Conservation (phyloP, 2,888 invertebrate genomes). For the Plusia festucae region DNA sequence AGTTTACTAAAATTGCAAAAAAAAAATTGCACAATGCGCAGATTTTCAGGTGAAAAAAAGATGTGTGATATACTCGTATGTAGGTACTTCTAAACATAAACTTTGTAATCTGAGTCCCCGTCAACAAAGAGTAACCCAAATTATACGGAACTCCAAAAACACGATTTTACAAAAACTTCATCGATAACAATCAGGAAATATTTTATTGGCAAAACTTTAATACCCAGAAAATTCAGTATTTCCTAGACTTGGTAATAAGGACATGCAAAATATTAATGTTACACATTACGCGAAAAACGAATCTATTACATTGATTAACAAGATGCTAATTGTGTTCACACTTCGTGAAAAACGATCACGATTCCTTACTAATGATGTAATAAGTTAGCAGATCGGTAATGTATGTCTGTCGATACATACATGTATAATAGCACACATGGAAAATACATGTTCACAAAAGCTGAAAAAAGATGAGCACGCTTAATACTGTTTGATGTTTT, state of each 20-base stretch:
- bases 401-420: neutral
- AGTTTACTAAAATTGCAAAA: too few relatives aligned
- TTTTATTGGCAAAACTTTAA: neutral
- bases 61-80: too few relatives aligned
- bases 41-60: too few relatives aligned
- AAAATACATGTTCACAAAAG: neutral
- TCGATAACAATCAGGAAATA: neutral
- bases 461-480: neutral
- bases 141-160: neutral
- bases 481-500: neutral
- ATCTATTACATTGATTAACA: neutral
- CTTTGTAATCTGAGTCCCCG: too few relatives aligned
- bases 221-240: conserved; percentile 5
- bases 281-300: conserved; percentile 16
- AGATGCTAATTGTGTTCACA: conserved; percentile 22
- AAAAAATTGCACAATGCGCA: too few relatives aligned
- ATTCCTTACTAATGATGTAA: conserved; percentile 16
- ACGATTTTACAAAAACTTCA: neutral
- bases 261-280: conserved; percentile 7
- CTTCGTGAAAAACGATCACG: conserved; percentile 29
- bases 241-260: conserved; percentile 37
- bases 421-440: neutral
- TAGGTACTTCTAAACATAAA: too few relatives aligned
- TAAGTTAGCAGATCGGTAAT: conserved; percentile 25
- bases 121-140: neutral